These are phyloP conservation scores for Micromussa lordhowensis DNA, from an alignment of 92 coral and sea anemone genomes.

Conservation along the genomic window DNA sequence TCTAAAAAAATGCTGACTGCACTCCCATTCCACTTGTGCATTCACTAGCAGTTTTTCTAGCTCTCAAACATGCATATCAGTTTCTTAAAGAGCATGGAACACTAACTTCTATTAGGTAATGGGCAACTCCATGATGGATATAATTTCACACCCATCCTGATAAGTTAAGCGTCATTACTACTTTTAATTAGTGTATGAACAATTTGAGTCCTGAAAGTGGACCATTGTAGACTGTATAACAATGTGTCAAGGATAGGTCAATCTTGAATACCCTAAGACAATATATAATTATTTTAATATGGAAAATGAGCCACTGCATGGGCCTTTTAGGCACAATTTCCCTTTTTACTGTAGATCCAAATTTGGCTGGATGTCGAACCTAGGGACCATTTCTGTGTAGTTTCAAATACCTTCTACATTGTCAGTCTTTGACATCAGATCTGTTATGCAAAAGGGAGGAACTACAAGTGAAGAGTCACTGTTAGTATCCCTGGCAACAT, in stretches of 20 bases:
- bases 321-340: too few relatives aligned
- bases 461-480: not conserved
- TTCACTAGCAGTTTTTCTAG: too few relatives aligned
- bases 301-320: too few relatives aligned
- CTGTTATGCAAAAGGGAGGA: constrained; percentile 14
- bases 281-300: too few relatives aligned
- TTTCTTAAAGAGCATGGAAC: too few relatives aligned
- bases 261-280: not conserved
- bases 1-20: too few relatives aligned
- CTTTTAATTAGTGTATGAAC: not conserved
- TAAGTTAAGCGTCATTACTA: not conserved
- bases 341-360: too few relatives aligned
- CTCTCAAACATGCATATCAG: too few relatives aligned
- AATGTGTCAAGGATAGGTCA: not conserved
- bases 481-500: not conserved
- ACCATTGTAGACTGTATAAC: not conserved
- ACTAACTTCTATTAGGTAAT: too few relatives aligned
- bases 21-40: too few relatives aligned
- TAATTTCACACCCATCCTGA: not conserved
- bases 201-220: not conserved
- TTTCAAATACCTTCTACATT: not conserved
- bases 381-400: not conserved
- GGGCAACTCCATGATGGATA: not conserved
- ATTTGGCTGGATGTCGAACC: too few relatives aligned
- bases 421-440: not conserved